Conservation (phyloP, 2,888 invertebrate genomes). For the Aplocera efformata region DNA sequence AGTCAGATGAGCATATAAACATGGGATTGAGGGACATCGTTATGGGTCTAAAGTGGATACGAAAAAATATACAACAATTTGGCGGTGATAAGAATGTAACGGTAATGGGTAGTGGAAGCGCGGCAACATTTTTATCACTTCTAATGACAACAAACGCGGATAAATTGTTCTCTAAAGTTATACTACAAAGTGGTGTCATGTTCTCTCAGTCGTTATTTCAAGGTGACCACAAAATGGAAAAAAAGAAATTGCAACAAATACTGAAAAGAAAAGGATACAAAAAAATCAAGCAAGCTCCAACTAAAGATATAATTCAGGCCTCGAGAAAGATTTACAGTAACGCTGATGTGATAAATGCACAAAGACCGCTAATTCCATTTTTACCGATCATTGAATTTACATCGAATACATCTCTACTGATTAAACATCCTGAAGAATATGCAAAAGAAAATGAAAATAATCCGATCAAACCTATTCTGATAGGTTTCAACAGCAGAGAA, state of each 20-base stretch:
- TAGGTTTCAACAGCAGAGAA: slow-evolving; percentile 76
- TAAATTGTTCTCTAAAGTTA: slow-evolving; percentile 62
- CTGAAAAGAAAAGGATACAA: slow-evolving; percentile 38
- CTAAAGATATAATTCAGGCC: slow-evolving; percentile 48
- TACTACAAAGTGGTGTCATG: slow-evolving; percentile 67
- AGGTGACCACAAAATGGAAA: slow-evolving; percentile 44
- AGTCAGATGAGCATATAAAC: slow-evolving; percentile 53
- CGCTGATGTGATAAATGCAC: slow-evolving; percentile 52
- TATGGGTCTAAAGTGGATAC: slow-evolving; percentile 67
- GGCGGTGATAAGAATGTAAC: slow-evolving; percentile 63
- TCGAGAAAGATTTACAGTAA: slow-evolving; percentile 55
- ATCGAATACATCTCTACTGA: slow-evolving; percentile 47
- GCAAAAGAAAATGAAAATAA: slow-evolving; percentile 26
- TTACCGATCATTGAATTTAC: slow-evolving; percentile 51
- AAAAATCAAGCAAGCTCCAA: slow-evolving; percentile 38
- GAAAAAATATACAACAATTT: slow-evolving; percentile 53
- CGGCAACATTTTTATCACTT: slow-evolving; percentile 57
- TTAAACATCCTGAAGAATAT: slow-evolving; percentile 36
- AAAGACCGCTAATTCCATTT: slow-evolving; percentile 64
- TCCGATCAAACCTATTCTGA: slow-evolving; percentile 55
- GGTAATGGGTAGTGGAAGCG: slow-evolving; percentile 65
- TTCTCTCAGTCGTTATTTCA: slow-evolving; percentile 63
- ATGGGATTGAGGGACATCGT: slow-evolving; percentile 74
- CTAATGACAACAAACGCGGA: slow-evolving; percentile 53
- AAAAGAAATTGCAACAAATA: slow-evolving; percentile 41